phyloP scores from a whole-genome alignment of 2,888 invertebrate species.

The Diarsia dahlii region DNA sequence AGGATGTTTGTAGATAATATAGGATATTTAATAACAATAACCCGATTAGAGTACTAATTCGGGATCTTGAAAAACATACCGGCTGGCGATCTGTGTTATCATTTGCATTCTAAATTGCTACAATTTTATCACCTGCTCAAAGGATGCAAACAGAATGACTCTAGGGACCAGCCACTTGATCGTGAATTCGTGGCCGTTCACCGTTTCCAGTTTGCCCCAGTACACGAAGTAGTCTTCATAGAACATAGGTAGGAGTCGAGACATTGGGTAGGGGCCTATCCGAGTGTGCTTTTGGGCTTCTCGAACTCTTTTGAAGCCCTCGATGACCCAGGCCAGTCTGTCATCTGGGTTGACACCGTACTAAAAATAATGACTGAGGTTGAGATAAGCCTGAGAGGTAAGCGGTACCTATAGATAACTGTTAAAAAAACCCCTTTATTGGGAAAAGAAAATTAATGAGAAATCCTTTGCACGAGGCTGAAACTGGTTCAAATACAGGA shows the following conservation, averaged over 20 bases:
- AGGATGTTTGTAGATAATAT: background rate
- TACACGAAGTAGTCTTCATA: constrained; percentile 92
- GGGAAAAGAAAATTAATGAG: background rate
- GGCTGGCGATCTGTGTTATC: too few species aligned
- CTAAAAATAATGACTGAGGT: constrained; percentile 68
- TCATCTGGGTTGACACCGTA: constrained; percentile 87
- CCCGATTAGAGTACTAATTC: background rate
- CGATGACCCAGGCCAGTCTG: constrained; percentile 81
- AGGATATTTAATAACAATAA: background rate
- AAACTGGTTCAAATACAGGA: background rate
- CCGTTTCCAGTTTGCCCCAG: constrained; percentile 90
- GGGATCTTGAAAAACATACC: background rate
- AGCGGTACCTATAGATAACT: too few species aligned
- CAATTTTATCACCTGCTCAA: constrained; percentile 88
- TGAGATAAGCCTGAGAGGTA: too few species aligned
- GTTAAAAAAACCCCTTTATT: too few species aligned
- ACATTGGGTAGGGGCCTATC: constrained; percentile 88
- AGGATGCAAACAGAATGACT: constrained; percentile 89
- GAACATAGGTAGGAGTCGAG: constrained; percentile 89
- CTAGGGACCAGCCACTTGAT: constrained; percentile 92
- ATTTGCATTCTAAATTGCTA: background rate
- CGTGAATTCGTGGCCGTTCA: constrained; percentile 80
- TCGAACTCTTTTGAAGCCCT: constrained; percentile 87
- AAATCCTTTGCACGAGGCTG: background rate
- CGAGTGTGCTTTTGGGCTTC: constrained; percentile 88